Evolutionary conservation across 2,797 vertebrate species (phyloP), one percentile per base, ranked within the genome.

Genomic region (Erpetoichthys calabaricus): DNA sequence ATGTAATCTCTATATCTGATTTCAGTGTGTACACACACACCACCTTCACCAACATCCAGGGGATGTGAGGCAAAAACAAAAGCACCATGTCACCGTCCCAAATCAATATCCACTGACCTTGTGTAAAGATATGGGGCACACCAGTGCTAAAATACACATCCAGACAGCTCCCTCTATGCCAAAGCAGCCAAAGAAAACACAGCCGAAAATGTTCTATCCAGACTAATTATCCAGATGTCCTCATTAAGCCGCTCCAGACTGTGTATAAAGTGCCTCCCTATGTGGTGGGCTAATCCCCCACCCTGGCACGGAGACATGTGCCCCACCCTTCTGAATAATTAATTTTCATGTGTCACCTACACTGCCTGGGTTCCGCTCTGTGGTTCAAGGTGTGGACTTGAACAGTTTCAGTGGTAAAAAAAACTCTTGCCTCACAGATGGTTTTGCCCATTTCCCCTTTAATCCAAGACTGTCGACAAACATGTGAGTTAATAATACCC

Each of bases 251-350:
- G 53, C 25, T 53, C 45, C 46, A 42, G 10, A 55, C 7, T 25
- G 25, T 25, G 25, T 25, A 25, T 25, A 53, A 8, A 9, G 71
- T 70, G 66, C 64, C 69, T 49, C 47, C 4, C 47, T 49, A n/a
- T 69, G 64, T 65, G 60, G 42, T 59, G 68, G 67, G 73, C 69
- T 75, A 76, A 80, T 77, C 71, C 70, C 68, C 3, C 57, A 73
- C 73, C 70, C 59, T 9, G 63, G 62, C 68, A 68, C 65, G 59
- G 55, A 56, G 25, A 25, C 25, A 25, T 25, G 56, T 41, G 57
- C 62, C 44, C 47, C 10, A 50, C n/a, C 55, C 9, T 63, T 51
- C 53, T 53, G 44, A 54, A 49, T 49, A 54, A 42, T 54, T 42
- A 54, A 54, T 54, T 42, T 54, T 42, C 49, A 7, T 54, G 53